Evolutionary conservation across 53 echinoderm and acorn worm genomes (phyloP), one percentile per base, ranked within the genome.

Genomic region (Echinometra lucunter): DNA sequence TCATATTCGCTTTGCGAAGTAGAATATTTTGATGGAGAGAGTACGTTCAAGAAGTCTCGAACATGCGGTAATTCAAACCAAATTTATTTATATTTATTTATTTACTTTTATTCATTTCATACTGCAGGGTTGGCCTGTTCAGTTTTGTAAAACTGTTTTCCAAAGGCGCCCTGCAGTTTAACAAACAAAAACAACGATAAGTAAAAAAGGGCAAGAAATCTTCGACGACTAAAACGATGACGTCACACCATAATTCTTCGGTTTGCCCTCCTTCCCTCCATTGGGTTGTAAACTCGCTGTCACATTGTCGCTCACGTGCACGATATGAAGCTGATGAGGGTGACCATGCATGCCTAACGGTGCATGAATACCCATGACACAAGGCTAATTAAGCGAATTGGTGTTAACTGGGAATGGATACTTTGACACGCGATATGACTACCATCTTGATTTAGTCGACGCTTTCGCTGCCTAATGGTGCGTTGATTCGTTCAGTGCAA

Each of bases 401-500:
- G 78, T 19, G 78, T 70, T 70, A 30, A 34, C 70, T 10, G n/a
- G 13, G 40, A 75, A 42, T 75, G 78, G 78, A 38, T 47, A 12
- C 27, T 49, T 12, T 47, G 85, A 85, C 85, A 85, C 38, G 47
- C 10, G 78, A 75, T 75, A 75, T 18, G 85, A 32, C 45, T 23
- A 47, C 2, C 12, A 45, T 23, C 49, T 85, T n/a, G 45, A 85
- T 85, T 49, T 85, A n/a, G 42, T 12, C n/a, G 2, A 44, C 81
- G n/a, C 21, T 40, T 18, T 44, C 2, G 0, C 81, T 81, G 81
- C 44, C 44, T 85, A 85, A 47, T 85, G 85, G 85, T 85, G 85
- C 85, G 35, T n/a, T 85, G 85, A 85, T 45, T 49, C 49, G 85
- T 85, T 25, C 37, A 85, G 49, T 85, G 85, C 47, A 85, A 85